Conservation (phyloP, 2,797 vertebrate genomes). For the Mormyrops boulengeri region DNA sequence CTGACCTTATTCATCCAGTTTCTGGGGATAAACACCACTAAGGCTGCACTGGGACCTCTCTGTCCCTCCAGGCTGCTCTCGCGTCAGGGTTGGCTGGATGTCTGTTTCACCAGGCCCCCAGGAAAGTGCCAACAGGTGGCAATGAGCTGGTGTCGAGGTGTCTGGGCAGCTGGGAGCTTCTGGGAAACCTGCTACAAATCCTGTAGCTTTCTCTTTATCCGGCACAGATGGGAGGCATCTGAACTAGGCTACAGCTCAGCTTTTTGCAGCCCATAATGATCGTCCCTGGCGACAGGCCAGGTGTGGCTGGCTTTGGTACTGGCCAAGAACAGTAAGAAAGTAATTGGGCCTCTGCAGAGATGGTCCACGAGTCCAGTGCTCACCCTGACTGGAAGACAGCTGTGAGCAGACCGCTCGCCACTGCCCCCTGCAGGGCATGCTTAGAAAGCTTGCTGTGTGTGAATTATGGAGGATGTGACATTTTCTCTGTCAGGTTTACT, state of each 20-base stretch:
- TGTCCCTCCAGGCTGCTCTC: background rate
- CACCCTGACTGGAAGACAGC: background rate
- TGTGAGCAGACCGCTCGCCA: background rate
- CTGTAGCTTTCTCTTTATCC: background rate
- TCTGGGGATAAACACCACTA: background rate
- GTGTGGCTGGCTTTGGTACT: background rate
- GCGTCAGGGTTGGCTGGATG: background rate
- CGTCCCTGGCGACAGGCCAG: background rate
- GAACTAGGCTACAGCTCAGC: background rate
- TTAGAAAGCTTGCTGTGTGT: background rate
- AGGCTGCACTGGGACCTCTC: background rate
- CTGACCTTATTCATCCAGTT: background rate
- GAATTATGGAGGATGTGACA: background rate
- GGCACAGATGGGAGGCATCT: background rate
- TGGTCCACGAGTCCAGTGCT: background rate
- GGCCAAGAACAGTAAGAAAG: background rate
- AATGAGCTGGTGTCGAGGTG: background rate
- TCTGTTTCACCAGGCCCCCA: background rate
- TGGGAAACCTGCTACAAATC: background rate
- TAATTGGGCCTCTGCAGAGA: background rate
- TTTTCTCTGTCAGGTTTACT: background rate
- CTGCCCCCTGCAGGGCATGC: background rate
- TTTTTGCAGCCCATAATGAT: background rate
- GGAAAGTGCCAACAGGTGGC: background rate
- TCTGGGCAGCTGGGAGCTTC: background rate